These are phyloP conservation scores for Entomobrya proxima DNA, from an alignment of 2,888 invertebrate species.

Conservation along the genomic window DNA sequence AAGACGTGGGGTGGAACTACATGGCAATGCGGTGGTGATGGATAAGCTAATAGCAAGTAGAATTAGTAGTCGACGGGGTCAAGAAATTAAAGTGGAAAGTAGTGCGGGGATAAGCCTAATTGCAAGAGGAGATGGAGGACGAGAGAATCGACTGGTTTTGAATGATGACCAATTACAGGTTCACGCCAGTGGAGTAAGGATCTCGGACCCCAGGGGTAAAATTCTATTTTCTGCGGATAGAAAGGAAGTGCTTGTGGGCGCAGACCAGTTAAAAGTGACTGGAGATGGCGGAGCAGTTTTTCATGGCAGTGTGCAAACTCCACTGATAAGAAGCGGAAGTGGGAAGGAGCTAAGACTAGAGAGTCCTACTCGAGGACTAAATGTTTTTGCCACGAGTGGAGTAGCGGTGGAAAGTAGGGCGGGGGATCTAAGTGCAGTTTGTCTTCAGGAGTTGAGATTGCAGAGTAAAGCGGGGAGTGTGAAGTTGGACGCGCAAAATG, in stretches of 20 bases:
- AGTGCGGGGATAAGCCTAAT: not conserved
- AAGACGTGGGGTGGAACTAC: not conserved
- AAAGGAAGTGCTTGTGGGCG: not conserved
- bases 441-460: not conserved
- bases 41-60: not conserved
- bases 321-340: not conserved
- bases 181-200: not conserved
- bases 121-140: not conserved
- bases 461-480: not conserved
- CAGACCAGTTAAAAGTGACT: not conserved
- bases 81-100: not conserved
- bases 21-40: not conserved
- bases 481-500: not conserved
- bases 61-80: not conserved
- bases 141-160: not conserved
- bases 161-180: not conserved
- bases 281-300: not conserved
- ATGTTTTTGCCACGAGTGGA: not conserved
- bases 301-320: not conserved
- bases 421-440: not conserved
- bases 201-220: not conserved
- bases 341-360: not conserved
- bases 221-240: not conserved
- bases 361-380: not conserved
- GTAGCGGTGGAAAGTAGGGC: not conserved